phyloP scores from a whole-genome alignment of 53 echinoderm and acorn worm species.

The Echinometra lucunter region DNA sequence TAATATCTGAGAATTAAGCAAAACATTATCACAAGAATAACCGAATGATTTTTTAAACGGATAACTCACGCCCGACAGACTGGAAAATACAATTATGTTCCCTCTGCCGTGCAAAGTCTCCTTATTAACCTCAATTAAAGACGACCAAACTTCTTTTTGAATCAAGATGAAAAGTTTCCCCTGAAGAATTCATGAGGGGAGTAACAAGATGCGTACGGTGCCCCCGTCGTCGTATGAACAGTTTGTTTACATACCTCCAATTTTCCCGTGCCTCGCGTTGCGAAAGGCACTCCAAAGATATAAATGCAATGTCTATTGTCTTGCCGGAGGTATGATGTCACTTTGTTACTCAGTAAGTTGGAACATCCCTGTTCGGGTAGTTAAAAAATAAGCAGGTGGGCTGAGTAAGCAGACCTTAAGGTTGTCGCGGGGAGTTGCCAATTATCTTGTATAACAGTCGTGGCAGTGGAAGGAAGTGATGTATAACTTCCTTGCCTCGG shows the following conservation, averaged over 20 bases:
- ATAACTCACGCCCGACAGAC: not conserved
- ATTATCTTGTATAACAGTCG: not conserved
- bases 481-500: not conserved
- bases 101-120: not conserved
- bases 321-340: not conserved
- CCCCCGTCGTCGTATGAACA: not conserved
- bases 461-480: too few species aligned
- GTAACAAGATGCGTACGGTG: not conserved
- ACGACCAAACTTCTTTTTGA: not conserved
- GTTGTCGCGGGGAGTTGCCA: not conserved
- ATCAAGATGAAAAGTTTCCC: not conserved
- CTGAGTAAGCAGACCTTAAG: not conserved
- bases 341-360: not conserved
- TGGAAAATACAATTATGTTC: not conserved
- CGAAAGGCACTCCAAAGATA: not conserved
- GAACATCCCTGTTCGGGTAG: not conserved
- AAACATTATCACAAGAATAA: too few species aligned
- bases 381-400: not conserved
- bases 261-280: not conserved
- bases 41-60: too few species aligned
- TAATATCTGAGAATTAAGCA: too few species aligned
- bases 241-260: not conserved
- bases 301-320: slow-evolving; percentile 35
- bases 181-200: not conserved
- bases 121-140: not conserved